Evolutionary conservation across 2,797 vertebrate species (phyloP).

Genomic region (Trichosurus vulpecula): DNA sequence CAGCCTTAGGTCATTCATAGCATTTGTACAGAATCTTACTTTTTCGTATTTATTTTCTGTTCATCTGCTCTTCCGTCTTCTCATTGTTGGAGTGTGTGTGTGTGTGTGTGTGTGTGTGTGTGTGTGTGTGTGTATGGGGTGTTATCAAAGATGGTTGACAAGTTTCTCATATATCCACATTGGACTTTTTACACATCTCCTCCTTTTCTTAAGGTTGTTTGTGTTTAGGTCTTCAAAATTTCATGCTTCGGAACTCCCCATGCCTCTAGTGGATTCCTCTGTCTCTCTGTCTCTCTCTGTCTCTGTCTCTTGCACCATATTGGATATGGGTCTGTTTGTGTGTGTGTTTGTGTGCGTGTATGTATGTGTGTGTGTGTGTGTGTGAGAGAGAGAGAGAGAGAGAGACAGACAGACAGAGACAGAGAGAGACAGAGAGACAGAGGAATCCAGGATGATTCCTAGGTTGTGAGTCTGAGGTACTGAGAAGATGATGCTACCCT

Average conservation of each 20-base stretch:
- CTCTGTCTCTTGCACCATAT: neutral
- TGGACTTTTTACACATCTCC: neutral
- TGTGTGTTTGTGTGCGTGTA: too few relatives aligned
- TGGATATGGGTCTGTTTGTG: neutral
- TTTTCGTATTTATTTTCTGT: neutral
- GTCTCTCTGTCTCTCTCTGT: too few relatives aligned
- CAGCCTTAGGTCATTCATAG: neutral
- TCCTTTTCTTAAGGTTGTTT: neutral
- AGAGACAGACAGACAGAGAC: too few relatives aligned
- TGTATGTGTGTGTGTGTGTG: too few relatives aligned
- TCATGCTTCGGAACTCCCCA: neutral
- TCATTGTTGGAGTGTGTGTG: neutral
- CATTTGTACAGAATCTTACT: neutral
- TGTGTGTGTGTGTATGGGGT: neutral
- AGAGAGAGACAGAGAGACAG: too few relatives aligned
- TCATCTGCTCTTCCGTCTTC: neutral
- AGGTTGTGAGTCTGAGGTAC: neutral
- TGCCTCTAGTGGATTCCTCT: too few relatives aligned
- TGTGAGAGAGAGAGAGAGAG: too few relatives aligned
- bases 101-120: too few relatives aligned
- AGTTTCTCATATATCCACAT: neutral
- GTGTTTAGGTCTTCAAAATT: neutral
- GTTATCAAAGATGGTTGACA: neutral
- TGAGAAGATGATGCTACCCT: neutral
- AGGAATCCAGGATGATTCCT: neutral